Evolutionary conservation across 2,113 vertebrate genomes (phyloP).

Genomic region (Butorides virescens): DNA sequence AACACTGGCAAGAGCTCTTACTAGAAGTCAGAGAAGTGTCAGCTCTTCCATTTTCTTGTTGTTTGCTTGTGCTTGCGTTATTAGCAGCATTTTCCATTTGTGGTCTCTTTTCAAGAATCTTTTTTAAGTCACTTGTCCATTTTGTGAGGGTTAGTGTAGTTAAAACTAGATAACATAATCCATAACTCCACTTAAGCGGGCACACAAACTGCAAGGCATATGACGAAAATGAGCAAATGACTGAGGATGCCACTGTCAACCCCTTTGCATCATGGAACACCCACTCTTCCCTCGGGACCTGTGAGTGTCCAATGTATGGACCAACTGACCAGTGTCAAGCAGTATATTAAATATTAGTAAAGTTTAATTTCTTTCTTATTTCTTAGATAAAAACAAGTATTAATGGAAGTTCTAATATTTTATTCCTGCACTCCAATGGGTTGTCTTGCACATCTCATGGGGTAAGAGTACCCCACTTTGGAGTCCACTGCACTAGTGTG

Average conservation of each 20-base stretch:
- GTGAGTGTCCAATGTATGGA: background rate
- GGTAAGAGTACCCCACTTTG: background rate
- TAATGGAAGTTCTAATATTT: background rate
- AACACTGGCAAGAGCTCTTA: background rate
- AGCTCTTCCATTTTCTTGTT: background rate
- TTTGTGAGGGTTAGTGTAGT: background rate
- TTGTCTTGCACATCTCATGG: background rate
- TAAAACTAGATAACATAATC: background rate
- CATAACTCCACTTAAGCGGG: background rate
- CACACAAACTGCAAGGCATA: background rate
- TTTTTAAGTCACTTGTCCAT: background rate
- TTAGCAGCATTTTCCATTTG: background rate
- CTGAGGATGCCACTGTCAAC: background rate
- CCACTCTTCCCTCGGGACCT: background rate
- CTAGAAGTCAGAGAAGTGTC: background rate
- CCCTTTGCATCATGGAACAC: background rate
- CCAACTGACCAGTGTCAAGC: background rate
- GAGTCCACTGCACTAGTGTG: background rate
- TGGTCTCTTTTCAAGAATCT: background rate
- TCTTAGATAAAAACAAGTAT: background rate
- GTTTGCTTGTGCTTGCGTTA: background rate
- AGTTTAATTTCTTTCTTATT: background rate
- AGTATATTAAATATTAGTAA: background rate
- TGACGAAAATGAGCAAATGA: background rate
- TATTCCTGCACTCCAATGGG: background rate